Evolutionary conservation across 1,140 invertebrate species (phyloP), one percentile per base, ranked within the genome.

Genomic region (Drosophila gunungcola): DNA sequence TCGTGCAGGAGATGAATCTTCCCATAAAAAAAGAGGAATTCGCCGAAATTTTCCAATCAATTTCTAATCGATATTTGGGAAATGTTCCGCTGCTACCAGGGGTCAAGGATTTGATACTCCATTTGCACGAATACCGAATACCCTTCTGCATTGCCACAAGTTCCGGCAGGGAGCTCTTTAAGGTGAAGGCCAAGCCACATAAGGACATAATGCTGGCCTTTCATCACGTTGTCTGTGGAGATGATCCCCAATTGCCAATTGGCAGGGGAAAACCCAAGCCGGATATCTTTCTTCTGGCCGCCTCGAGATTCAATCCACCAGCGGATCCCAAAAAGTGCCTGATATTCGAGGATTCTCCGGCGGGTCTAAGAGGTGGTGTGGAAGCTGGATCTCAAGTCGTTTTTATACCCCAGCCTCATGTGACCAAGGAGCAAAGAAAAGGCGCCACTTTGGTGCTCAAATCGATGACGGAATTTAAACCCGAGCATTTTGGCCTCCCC

Each of bases 271-370:
- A 99, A 93, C 98, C 98, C 7, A 94, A 95, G 67, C 98, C 98
- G 0, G 98, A 99, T 92, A 97, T 98, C 86, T 99, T 98, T 92
- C 91, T 97, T 3, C 94, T 98, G 1, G 96, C 97, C 53, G 97
- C 97, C 5, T 93, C 94, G 1, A 93, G 97, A 68, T 99, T 99
- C 91, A 92, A 94, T 1, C 95, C 96, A 55, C 94, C 94, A 42
- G 96, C 96, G 4, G 81, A 94, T 38, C 94, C 96, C n/a, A 93
- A 94, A 39, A 94, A 95, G 95, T 97, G 97, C 83, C 93, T 99
- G 41, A 97, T 98, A 0, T 98, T 99, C 92, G 98, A 99, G 93
- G 98, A 99, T 93, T 96, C 98, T 1, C 95, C 96, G 2, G 97
- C 97, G 92, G 98, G 98, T 5, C 95, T 98, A 0, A 93, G 94